A percentile compares a stretch with the other conserved stretches of the same genome.
phyloP scores from a whole-genome alignment of 2,888 invertebrate genomes.

The Zygogramma bicolorata region DNA sequence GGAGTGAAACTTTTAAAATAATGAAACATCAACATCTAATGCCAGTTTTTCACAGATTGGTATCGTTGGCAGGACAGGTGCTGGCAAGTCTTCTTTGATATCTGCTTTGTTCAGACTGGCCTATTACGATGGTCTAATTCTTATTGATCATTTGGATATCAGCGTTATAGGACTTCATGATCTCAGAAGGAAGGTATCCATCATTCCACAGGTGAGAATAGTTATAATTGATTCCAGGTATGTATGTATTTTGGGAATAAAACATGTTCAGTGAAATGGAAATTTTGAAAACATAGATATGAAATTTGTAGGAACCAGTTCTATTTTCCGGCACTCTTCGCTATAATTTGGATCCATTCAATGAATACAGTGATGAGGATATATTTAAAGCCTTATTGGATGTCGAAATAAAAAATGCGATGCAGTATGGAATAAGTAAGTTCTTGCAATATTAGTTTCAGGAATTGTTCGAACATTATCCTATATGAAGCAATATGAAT shows the following conservation, averaged over 20 bases:
- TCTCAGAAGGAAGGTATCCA: constrained; percentile 71
- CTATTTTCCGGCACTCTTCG: constrained; percentile 76
- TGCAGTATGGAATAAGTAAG: constrained; percentile 63
- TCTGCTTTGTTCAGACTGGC: constrained; percentile 72
- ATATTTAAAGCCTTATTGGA: constrained; percentile 58
- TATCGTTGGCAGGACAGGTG: constrained; percentile 74
- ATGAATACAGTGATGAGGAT: constrained; percentile 63
- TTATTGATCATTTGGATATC: constrained; percentile 70
- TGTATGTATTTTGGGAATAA: too few relatives aligned
- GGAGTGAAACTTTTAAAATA: too few relatives aligned
- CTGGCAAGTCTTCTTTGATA: constrained; percentile 70
- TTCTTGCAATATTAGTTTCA: constrained; percentile 29
- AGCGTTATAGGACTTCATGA: constrained; percentile 69
- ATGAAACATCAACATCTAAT: neutral
- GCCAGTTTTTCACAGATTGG: constrained; percentile 56
- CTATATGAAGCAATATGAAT: too few relatives aligned
- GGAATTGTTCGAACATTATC: constrained; percentile 69
- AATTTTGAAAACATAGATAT: neutral
- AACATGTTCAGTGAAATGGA: neutral
- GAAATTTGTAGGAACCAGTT: constrained; percentile 72
- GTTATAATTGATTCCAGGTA: too few relatives aligned
- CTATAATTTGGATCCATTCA: constrained; percentile 77
- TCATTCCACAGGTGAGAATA: constrained; percentile 72
- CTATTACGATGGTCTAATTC: constrained; percentile 68
- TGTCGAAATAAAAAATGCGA: constrained; percentile 68